Base-by-base conservation (phyloP, 2,888 invertebrate species). In the Caenorhabditis imperialis region DNA sequence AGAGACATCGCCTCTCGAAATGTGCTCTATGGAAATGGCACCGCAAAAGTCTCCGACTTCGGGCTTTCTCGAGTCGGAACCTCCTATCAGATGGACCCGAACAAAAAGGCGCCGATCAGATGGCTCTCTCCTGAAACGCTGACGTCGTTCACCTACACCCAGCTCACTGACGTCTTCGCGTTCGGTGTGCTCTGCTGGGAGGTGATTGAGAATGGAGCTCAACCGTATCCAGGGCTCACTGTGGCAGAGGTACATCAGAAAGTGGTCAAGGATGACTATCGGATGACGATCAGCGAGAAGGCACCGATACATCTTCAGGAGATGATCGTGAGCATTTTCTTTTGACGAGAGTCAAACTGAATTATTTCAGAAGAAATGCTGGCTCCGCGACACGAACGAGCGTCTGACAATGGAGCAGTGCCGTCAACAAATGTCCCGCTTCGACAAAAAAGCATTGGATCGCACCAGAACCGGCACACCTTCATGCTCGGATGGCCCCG, bases 41-140 rank as follows among this genome's bases (percentile, higher is more conserved):
- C 47, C 16, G 77, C 78, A 2, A 77, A 79, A 45, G 77, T 81
- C 5, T 65, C 75, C 10, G 81, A 81, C 27, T 81, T 81, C 33
- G 81, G 81, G 8, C 47, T 81, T 37, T 77, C 79, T 7, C 62
- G 77, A 10, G 65, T 74, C 38, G 81, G 81, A 6, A 47, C 74
- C n/a, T 37, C 40, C 14, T 81, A 78, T 42, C 73, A 81, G 77
- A 82, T 60, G 80, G 38, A 63, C 55, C 58, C 65, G 30, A 42
- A 50, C n/a, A 54, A 54, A 23, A 77, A 78, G 33, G 81, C 75
- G 10, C 84, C 84, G 10, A 81, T 84, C 42, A 55, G 79, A 35
- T 84, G 83, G 83, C 62, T 84, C 12, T 76, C 84, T 6, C 81
- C 81, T n/a, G 84, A 84, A 51, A 83, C 81, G 8, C 50, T 84